Evolutionary conservation across 2,888 invertebrate species (phyloP), one percentile per base, ranked within the genome.

Genomic region (Lepetodrilus schrolli): DNA sequence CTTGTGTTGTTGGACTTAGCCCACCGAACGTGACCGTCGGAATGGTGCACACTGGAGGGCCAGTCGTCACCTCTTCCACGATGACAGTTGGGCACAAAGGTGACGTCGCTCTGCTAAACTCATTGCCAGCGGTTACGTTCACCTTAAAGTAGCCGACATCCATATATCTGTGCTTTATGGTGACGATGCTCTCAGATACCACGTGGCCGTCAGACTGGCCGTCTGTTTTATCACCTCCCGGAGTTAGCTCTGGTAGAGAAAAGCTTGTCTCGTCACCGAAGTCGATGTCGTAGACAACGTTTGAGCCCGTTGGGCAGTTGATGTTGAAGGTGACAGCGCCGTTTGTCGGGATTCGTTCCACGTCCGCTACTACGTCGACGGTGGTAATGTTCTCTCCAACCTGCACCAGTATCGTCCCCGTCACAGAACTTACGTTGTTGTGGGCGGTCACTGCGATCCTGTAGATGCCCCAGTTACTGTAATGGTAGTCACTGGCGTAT

Each of bases 381-480:
- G 82, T 82, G 1, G 86, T 84, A n/a, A 88, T 83, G 66, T 84
- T 83, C 68, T 87, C 77, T 4, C 89, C 89, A 13, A 88, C 85
- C 70, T 89, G 88, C 7, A 88, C 82, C 21, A 79, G 23, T 4
- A 78, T 78, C 26, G 80, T 78, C 3, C 74, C 73, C 2, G 76
- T 68, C 4, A 84, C 76, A 4, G 82, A 80, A 47, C 85, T 84
- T 5, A 89, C 83, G 71, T 84, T 83, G 72, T 89, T 90, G 50
- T 70, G 78, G 1, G 87, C 88, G 4, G 77, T 80, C 0, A 86
- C 86, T 30, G 80, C 78, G 2, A 88, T 83, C 13, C 73, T 77
- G 76, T 89, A 90, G 17, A 84, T 84, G 4, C 90, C 90, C 85
- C 89, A 90, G 38, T 84, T 78, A 0, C 75, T 74, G 70, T 88